These are phyloP conservation scores for Mus pahari DNA, from an alignment of 2,113 vertebrate species.

Conservation along the genomic window DNA sequence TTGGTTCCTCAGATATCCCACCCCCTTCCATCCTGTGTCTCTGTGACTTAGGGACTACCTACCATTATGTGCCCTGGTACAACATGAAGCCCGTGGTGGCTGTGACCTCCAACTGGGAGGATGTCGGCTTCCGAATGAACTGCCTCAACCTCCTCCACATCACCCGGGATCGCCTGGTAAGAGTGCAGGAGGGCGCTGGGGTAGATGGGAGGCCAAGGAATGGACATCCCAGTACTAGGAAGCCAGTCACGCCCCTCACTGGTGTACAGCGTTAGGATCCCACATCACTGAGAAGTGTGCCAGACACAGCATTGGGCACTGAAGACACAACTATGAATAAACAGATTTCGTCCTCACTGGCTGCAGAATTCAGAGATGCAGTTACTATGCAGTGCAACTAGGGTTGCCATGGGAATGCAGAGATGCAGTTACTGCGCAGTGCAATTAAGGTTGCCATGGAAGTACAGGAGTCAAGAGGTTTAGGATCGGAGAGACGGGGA, in stretches of 20 bases:
- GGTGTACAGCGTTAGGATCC: no score
- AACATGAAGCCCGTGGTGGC: conserved; percentile 85
- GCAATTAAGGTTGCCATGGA: neutral
- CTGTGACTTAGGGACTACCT: conserved; percentile 80
- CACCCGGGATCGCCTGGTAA: conserved; percentile 81
- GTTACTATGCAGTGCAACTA: neutral
- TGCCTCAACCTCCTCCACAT: conserved; percentile 81
- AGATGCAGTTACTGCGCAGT: neutral
- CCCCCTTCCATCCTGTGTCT: neutral
- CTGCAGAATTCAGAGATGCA: neutral
- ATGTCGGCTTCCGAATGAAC: conserved; percentile 75
- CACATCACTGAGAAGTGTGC: neutral
- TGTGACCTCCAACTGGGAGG: conserved; percentile 85
- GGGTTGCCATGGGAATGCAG: neutral
- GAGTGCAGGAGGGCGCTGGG: neutral
- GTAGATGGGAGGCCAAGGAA: neutral
- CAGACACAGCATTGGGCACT: neutral
- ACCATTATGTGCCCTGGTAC: conserved; percentile 86
- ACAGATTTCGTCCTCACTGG: neutral
- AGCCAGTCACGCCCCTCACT: neutral
- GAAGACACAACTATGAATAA: neutral
- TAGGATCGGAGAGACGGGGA: neutral
- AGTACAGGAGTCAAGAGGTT: neutral
- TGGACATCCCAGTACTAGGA: neutral
- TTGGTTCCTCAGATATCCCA: neutral